Evolutionary conservation across 2,797 vertebrate genomes (phyloP).

Genomic region (Anas flavirostris): DNA sequence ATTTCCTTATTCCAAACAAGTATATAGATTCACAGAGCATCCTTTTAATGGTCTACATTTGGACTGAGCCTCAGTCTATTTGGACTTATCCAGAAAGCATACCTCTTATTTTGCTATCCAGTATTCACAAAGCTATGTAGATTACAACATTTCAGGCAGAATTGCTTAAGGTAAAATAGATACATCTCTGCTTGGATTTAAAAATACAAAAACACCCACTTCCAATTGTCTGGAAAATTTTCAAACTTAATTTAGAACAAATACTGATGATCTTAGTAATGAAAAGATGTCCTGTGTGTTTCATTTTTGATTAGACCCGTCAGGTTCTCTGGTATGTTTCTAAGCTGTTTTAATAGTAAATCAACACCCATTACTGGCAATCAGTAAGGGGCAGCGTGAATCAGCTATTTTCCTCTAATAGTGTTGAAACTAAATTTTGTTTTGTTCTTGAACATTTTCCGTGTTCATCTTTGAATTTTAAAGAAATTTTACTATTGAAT

Average conservation of each 20-base stretch:
- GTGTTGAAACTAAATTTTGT: neutral
- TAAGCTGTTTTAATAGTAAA: neutral
- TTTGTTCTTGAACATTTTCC: neutral
- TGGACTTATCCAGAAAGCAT: fast-evolving
- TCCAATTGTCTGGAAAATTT: neutral
- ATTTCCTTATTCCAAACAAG: neutral
- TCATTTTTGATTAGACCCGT: neutral
- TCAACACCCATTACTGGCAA: neutral
- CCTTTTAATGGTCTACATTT: neutral
- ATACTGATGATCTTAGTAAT: neutral
- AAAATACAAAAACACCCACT: neutral
- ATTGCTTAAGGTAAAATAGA: neutral
- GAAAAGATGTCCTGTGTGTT: neutral
- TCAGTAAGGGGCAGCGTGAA: neutral
- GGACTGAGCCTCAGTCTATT: neutral
- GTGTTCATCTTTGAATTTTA: neutral
- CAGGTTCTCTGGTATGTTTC: neutral
- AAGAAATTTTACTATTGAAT: neutral
- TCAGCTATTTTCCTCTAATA: neutral
- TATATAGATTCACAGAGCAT: neutral
- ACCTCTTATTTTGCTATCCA: neutral
- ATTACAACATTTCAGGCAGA: neutral
- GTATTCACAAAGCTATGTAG: neutral
- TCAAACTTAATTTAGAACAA: neutral
- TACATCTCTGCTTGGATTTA: neutral